phyloP scores from a whole-genome alignment of 2,888 invertebrate species.

The Ferrisia virgata region DNA sequence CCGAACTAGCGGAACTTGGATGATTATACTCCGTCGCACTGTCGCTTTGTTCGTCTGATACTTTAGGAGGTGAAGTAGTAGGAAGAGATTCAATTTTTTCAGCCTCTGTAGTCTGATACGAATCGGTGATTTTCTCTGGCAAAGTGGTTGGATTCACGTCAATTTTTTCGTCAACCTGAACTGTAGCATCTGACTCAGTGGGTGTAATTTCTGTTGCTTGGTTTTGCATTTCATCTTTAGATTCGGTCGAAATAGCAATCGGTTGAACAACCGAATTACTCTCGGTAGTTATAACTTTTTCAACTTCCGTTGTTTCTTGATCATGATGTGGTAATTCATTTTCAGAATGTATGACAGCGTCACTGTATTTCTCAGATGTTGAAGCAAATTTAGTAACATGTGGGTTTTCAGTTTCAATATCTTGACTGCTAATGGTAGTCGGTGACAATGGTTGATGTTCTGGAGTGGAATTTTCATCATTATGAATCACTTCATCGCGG shows the following conservation, averaged over 20 bases:
- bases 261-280: background rate
- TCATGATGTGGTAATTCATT: background rate
- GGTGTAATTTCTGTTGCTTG: background rate
- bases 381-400: background rate
- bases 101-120: background rate
- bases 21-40: background rate
- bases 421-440: background rate
- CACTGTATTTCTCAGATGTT: background rate
- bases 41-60: background rate
- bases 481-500: background rate
- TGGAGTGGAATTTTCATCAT: background rate
- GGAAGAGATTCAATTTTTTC: background rate
- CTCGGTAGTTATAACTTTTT: background rate
- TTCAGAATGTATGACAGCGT: background rate
- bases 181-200: background rate
- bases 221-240: background rate
- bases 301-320: background rate
- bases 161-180: background rate
- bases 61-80: conserved; percentile 19
- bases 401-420: background rate
- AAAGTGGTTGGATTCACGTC: conserved; percentile 21
- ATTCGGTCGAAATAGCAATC: background rate
- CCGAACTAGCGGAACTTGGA: background rate
- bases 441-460: background rate
- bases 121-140: background rate